These are phyloP conservation scores for Colletes gigas DNA, from an alignment of 1,140 invertebrate genomes.

Conservation along the genomic window DNA sequence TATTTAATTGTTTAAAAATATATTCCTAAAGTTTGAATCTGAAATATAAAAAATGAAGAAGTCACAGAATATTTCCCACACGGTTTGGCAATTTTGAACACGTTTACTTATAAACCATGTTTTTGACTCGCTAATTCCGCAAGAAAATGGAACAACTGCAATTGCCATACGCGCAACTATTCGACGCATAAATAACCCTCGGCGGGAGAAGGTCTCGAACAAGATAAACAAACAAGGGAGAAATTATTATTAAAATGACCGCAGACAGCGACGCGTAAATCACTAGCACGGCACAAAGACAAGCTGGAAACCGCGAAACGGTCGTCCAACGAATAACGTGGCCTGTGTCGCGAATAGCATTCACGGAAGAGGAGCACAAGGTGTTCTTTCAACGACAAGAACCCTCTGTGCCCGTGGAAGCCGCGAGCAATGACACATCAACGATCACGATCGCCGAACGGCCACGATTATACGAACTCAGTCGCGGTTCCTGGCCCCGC, in stretches of 20 bases:
- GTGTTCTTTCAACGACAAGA: conserved; percentile 52
- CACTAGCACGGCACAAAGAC: conserved; percentile 9
- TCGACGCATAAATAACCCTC: conserved; percentile 27
- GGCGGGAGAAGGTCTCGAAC: not conserved
- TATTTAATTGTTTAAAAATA: too few relatives aligned
- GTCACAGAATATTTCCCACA: too few relatives aligned
- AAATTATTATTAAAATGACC: conserved; percentile 46
- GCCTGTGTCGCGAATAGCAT: conserved; percentile 23
- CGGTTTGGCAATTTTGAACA: too few relatives aligned
- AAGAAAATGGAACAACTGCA: conserved; percentile 1
- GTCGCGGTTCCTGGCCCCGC: conserved; percentile 1
- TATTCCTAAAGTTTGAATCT: too few relatives aligned
- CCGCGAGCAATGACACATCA: conserved; percentile 33
- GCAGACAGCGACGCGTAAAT: conserved; percentile 11
- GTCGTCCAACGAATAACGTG: not conserved
- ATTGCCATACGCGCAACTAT: conserved; percentile 26
- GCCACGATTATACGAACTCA: conserved; percentile 11
- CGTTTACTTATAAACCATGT: too few relatives aligned
- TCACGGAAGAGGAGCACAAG: conserved; percentile 49
- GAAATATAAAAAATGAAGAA: too few relatives aligned
- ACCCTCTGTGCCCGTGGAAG: conserved; percentile 29
- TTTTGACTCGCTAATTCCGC: not conserved
- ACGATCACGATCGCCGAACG: conserved; percentile 33
- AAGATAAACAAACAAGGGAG: conserved; percentile 17
- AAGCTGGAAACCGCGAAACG: conserved; percentile 12